A percentile compares a stretch with the other conserved stretches of the same genome.
Evolutionary conservation across 2,797 vertebrate species (phyloP).

Genomic region (Pyrocephalus nanus): DNA sequence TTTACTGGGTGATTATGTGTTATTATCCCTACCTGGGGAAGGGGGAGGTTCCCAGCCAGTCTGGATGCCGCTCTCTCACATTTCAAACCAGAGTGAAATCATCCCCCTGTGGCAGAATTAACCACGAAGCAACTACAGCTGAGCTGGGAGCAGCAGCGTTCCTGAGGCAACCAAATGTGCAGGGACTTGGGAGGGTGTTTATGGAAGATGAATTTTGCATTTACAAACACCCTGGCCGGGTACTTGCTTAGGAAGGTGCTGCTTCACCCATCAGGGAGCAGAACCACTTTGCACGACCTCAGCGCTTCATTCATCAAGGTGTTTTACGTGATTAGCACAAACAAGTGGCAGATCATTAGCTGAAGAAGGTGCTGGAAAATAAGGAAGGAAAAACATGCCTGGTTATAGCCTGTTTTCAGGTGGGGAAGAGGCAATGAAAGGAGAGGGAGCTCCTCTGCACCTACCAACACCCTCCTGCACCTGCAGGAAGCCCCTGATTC

Average conservation of each 20-base stretch:
- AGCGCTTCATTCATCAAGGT: background rate
- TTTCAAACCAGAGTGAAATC: background rate
- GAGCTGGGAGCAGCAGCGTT: background rate
- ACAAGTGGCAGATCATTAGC: background rate
- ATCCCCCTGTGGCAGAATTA: background rate
- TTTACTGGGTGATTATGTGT: background rate
- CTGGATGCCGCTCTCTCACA: background rate
- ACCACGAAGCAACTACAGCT: background rate
- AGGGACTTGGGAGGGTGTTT: background rate
- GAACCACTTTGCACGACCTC: fast-evolving
- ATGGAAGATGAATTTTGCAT: background rate
- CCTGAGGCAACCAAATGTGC: background rate
- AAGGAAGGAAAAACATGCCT: background rate
- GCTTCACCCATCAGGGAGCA: background rate
- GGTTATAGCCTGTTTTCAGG: fast-evolving
- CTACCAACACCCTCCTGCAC: background rate
- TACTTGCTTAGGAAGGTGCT: background rate
- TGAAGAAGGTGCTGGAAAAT: background rate
- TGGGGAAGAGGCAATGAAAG: background rate
- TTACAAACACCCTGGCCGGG: background rate
- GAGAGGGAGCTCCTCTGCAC: background rate
- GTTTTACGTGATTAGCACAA: background rate
- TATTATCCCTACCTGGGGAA: background rate
- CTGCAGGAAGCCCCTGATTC: background rate
- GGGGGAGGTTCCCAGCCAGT: background rate